Evolutionary conservation across 2,888 invertebrate species (phyloP), one percentile per base, ranked within the genome.

Genomic region (Agonopterix subpropinquella): DNA sequence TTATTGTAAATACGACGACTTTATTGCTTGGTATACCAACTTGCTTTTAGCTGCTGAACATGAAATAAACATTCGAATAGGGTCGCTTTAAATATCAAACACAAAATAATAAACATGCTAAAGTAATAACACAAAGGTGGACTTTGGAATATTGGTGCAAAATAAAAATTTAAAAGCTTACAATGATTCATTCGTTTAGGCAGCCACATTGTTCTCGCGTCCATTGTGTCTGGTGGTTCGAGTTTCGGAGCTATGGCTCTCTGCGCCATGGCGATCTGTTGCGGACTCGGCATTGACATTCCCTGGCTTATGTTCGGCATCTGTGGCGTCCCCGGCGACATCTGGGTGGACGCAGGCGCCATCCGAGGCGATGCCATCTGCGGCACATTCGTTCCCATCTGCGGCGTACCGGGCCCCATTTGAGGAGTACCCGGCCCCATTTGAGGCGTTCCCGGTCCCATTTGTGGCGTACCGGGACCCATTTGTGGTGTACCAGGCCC

Each of bases 101-200:
- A 28, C 5, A 18, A 28, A 18, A 28, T 28, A 28, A 28, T 28
- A 28, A 28, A 28, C 28, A 28, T 28, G 28, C 28, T 28, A 28
- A 28, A 28, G 28, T 28, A 28, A 28, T 28, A 28, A 28, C 28
- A 28, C 7, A 18, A 4, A 28, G 28, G 28, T 28, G 28, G 28
- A 28, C 28, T 5, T 28, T 28, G 28, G 28, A 28, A 28, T 28
- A 60, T 41, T 54, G 47, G 61, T 67, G 64, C 65, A 64, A 69
- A 66, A 64, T 62, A 67, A 71, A 70, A 69, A 50, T 28, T 5
- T 28, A 7, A 28, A 88, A 88, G 89, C 92, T 92, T 91, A 91
- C 92, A 88, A 90, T 91, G 90, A 69, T 90, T 90, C 87, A 92
- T 90, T 86, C 90, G 79, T 76, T 91, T 90, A 57, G 91, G 91